Percentiles rank a stretch among this genome's conserved stretches.
Evolutionary conservation across 2,888 invertebrate species (phyloP).

Genomic region (Acleris emargana): DNA sequence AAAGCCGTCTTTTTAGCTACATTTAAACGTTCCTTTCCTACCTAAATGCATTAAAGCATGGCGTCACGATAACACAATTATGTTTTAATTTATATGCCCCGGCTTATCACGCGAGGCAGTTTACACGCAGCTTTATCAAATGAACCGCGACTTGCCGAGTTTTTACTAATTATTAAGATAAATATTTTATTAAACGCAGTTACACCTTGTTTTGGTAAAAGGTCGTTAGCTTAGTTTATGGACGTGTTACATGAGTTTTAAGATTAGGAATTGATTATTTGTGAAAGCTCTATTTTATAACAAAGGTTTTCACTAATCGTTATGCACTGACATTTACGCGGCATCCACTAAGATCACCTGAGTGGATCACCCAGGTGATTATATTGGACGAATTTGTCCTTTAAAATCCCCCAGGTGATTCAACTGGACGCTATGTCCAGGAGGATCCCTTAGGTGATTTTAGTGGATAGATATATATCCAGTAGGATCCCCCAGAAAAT

Average conservation of each 20-base stretch:
- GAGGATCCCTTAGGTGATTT: too few relatives aligned
- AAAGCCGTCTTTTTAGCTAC: conserved; percentile 20
- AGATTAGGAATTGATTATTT: not conserved
- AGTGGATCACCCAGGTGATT: too few relatives aligned
- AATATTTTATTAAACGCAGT: conserved; percentile 70
- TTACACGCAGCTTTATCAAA: conserved; percentile 79
- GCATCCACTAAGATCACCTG: too few relatives aligned
- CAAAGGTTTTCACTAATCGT: too few relatives aligned
- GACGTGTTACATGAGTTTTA: conserved; percentile 10
- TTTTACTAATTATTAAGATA: conserved; percentile 83
- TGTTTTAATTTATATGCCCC: conserved; percentile 82
- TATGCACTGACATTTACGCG: too few relatives aligned
- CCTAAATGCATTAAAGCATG: conserved; percentile 73
- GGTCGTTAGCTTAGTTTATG: conserved; percentile 61
- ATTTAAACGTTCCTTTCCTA: conserved; percentile 44
- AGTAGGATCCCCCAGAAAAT: too few relatives aligned
- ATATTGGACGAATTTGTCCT: too few relatives aligned
- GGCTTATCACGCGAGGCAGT: conserved; percentile 73
- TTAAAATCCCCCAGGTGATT: too few relatives aligned
- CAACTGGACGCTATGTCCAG: too few relatives aligned
- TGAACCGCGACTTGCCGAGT: conserved; percentile 69
- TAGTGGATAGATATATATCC: too few relatives aligned
- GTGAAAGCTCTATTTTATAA: too few relatives aligned
- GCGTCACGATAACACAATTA: conserved; percentile 83
- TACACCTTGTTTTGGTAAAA: conserved; percentile 70